Evolutionary conservation across 2,113 vertebrate species (phyloP), one percentile per base, ranked within the genome.

Genomic region (Coryphaenoides rupestris): DNA sequence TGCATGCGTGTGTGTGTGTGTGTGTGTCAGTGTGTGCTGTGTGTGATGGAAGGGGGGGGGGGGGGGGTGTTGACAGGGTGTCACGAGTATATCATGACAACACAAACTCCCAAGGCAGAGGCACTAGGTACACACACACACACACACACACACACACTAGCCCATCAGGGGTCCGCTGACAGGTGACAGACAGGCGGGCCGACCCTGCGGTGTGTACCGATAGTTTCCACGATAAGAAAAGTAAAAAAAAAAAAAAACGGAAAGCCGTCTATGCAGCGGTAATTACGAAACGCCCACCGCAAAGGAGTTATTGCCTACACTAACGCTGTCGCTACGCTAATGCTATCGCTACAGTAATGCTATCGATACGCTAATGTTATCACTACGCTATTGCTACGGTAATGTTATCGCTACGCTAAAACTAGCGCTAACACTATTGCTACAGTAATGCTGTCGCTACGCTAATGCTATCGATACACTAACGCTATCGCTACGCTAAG

Each of bases 61-160:
- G 13, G 33, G 13, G 33, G 2, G 5, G 9, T 40, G 77, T 80
- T 83, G 81, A 80, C 77, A 82, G 74, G n/a, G 81, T 82, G 83
- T 81, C 77, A 80, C 72, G 72, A 68, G 69, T 80, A 74, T 71
- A 79, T 81, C 72, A 74, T 73, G 78, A 68, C 74, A 69, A 68
- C 74, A 77, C 71, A 73, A 69, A 22, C 57, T 72, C 70, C 17
- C 19, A 55, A 57, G 71, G 58, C 66, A 73, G 50, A 16, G 24
- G 28, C 46, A 62, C 50, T 33, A 57, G 68, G 5, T 13, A 16
- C n/a, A 26, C 19, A 10, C 52, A 46, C 22, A 54, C 47, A 23
- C 63, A 45, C 47, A 19, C 21, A 40, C 55, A 56, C 62, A 56
- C 61, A 21, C 19, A 1, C 58, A 21, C 53, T 60, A 67, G 66